A percentile compares a stretch with the other conserved stretches of the same genome.
phyloP scores from a whole-genome alignment of 2,113 vertebrate species.

The Orthonyx spaldingii region DNA sequence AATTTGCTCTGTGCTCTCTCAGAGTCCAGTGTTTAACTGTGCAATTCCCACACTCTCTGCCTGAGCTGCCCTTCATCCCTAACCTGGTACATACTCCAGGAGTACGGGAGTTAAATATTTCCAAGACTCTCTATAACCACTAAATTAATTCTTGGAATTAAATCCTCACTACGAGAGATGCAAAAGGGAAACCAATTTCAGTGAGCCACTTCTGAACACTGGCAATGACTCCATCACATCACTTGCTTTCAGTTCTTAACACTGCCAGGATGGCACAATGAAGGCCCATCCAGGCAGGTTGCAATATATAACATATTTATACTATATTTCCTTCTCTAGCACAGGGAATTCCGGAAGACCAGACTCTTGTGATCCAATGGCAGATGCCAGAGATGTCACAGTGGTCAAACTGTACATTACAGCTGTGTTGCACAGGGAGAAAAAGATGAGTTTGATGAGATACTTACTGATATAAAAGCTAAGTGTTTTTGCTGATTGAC shows the following conservation, averaged over 20 bases:
- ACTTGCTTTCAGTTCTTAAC: not conserved
- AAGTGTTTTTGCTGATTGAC: constrained; percentile 77
- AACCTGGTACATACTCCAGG: not conserved
- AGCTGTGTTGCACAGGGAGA: not conserved
- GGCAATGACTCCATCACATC: not conserved
- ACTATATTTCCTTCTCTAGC: not conserved
- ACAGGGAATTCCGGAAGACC: not conserved
- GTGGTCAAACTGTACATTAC: not conserved
- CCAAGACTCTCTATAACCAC: not conserved
- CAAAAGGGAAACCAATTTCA: not conserved
- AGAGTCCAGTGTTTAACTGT: not conserved
- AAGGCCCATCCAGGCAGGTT: not conserved
- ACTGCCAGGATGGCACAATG: fast-evolving
- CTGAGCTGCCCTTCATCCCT: not conserved
- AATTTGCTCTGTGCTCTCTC: not conserved
- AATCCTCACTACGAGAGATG: not conserved
- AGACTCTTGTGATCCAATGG: not conserved
- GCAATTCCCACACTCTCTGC: not conserved
- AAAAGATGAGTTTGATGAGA: not conserved
- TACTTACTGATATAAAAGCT: constrained; percentile 92
- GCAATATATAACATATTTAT: not conserved
- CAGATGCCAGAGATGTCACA: not conserved
- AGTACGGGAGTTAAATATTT: not conserved
- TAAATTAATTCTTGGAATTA: not conserved
- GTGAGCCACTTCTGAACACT: not conserved